phyloP scores from a whole-genome alignment of 2,113 vertebrate species.

The Erythrocebus patas region DNA sequence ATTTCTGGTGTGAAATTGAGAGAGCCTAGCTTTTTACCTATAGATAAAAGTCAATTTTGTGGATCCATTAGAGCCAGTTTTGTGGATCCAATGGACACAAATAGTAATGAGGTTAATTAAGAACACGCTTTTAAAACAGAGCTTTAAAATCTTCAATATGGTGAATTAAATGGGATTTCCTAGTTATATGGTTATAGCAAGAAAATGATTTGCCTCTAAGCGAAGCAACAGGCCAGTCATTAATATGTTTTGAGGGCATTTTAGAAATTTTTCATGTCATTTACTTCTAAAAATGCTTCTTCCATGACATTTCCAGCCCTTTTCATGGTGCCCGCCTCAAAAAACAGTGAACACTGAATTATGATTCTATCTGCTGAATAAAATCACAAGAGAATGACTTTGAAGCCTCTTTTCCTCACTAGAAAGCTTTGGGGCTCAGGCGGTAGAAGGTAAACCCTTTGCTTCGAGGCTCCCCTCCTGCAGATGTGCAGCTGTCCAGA shows the following conservation, averaged over 20 bases:
- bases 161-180: background rate
- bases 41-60: background rate
- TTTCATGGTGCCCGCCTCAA: background rate
- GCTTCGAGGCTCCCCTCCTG: fast-evolving
- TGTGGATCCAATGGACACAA: background rate
- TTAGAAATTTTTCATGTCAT: background rate
- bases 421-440: background rate
- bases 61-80: background rate
- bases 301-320: background rate
- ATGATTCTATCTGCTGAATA: background rate
- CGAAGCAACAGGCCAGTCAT: background rate
- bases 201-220: background rate
- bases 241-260: background rate
- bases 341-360: background rate
- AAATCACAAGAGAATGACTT: background rate
- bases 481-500: background rate
- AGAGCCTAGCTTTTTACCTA: background rate
- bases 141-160: background rate
- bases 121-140: background rate
- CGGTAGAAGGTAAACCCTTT: background rate
- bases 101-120: background rate
- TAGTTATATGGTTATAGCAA: background rate
- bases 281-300: background rate
- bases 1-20: background rate
- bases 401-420: background rate